A percentile compares a stretch with the other conserved stretches of the same genome.
Evolutionary conservation across 2,113 vertebrate species (phyloP).

Genomic region (Genyomyrus donnyi): DNA sequence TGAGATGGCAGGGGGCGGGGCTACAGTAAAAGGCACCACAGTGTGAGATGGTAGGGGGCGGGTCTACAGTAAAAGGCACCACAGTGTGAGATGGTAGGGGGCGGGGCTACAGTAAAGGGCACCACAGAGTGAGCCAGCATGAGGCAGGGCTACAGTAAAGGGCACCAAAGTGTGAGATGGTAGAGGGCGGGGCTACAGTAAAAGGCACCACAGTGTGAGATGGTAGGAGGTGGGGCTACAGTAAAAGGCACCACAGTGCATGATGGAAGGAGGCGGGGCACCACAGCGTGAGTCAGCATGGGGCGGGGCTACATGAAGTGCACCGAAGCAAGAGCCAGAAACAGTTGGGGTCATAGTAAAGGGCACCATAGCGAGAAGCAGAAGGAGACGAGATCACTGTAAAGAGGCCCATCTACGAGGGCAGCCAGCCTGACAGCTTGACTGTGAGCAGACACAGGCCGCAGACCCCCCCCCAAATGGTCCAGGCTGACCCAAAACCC

Average conservation of each 20-base stretch:
- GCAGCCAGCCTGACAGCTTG: background rate
- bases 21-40: background rate
- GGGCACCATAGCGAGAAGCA: background rate
- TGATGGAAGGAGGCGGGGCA: background rate
- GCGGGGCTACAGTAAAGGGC: too few species aligned
- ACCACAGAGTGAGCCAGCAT: too few species aligned
- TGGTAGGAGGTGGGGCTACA: rapidly evolving
- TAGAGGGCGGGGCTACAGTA: too few species aligned
- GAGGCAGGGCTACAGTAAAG: too few species aligned
- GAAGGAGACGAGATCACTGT: background rate
- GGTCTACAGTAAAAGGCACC: background rate
- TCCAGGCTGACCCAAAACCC: background rate
- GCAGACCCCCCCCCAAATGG: conserved; percentile 13
- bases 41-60: background rate
- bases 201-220: too few species aligned
- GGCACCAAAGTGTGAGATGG: too few species aligned
- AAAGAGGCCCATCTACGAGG: background rate
- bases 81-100: too few species aligned
- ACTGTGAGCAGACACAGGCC: conserved; percentile 12
- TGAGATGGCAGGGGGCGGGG: background rate
- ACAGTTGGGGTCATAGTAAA: background rate
- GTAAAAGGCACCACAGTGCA: background rate
- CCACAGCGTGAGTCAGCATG: background rate
- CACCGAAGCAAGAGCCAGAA: background rate
- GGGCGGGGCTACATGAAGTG: background rate